phyloP scores from a whole-genome alignment of 64 coral and sea anemone species.

The Stichodactyla helianthus region DNA sequence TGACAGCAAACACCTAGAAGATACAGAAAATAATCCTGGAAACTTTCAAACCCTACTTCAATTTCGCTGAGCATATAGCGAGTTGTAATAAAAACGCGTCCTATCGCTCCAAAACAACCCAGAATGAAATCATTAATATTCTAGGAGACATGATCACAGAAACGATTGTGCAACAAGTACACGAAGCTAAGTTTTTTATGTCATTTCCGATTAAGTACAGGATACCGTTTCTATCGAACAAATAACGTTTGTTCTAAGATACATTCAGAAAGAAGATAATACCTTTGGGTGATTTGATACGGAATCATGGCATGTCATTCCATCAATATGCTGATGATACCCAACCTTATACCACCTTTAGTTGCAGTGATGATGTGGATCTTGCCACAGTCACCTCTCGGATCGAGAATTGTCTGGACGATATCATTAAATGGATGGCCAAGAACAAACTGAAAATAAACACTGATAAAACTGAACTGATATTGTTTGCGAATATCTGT shows the following conservation, averaged over 20 bases:
- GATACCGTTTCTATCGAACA: not conserved
- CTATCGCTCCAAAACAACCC: not conserved
- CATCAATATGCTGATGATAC: too few species aligned
- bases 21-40: constrained; percentile 64
- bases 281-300: too few species aligned
- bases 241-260: constrained; percentile 11
- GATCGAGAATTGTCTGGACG: too few species aligned
- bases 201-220: constrained; percentile 8
- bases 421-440: too few species aligned
- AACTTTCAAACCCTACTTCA: constrained; percentile 79
- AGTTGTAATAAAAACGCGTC: not conserved
- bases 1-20: constrained; percentile 72
- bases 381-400: too few species aligned
- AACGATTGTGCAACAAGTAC: constrained; percentile 60
- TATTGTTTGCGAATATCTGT: too few species aligned
- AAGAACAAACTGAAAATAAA: too few species aligned
- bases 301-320: too few species aligned
- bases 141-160: constrained; percentile 46
- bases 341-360: too few species aligned
- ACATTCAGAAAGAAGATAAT: not conserved
- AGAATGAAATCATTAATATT: not conserved
- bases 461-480: too few species aligned
- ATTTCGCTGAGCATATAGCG: constrained; percentile 69
- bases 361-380: too few species aligned
- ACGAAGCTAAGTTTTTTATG: constrained; percentile 33